phyloP scores from a whole-genome alignment of 2,113 vertebrate genomes.

The Siniperca chuatsi region DNA sequence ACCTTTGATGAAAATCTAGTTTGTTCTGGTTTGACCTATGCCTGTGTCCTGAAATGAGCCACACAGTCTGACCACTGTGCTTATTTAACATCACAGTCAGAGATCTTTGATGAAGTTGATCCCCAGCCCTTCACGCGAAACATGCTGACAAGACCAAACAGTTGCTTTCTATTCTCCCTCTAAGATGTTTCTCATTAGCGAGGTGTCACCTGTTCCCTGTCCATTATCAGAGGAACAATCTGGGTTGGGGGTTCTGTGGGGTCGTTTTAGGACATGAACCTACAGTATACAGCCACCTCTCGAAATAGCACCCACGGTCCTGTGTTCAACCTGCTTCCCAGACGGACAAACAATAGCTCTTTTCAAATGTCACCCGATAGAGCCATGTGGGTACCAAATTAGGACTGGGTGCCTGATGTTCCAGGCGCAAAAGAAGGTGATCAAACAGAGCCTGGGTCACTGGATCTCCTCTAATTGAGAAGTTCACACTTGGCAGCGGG shows the following conservation, averaged over 20 bases:
- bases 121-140: constrained; percentile 32
- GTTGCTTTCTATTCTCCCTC: constrained; percentile 37
- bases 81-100: constrained; percentile 37
- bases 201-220: constrained; percentile 48
- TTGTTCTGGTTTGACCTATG: constrained; percentile 1
- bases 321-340: constrained; percentile 65
- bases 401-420: constrained; percentile 65
- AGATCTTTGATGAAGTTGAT: constrained; percentile 37
- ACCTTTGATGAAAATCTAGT: not conserved
- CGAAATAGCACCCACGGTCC: constrained; percentile 30
- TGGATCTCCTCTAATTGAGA: constrained; percentile 69
- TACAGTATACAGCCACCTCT: constrained; percentile 42
- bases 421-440: constrained; percentile 59
- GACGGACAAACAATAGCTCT: constrained; percentile 71
- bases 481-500: constrained; percentile 67
- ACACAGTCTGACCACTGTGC: constrained; percentile 18
- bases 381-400: constrained; percentile 62
- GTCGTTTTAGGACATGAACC: constrained; percentile 57
- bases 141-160: constrained; percentile 18
- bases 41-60: constrained; percentile 20
- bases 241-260: constrained; percentile 40
- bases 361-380: constrained; percentile 69
- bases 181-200: constrained; percentile 69
- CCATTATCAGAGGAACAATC: constrained; percentile 45
- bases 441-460: constrained; percentile 72